Evolutionary conservation across 2,888 invertebrate species (phyloP).

Genomic region (Lasioglossum marginatum): DNA sequence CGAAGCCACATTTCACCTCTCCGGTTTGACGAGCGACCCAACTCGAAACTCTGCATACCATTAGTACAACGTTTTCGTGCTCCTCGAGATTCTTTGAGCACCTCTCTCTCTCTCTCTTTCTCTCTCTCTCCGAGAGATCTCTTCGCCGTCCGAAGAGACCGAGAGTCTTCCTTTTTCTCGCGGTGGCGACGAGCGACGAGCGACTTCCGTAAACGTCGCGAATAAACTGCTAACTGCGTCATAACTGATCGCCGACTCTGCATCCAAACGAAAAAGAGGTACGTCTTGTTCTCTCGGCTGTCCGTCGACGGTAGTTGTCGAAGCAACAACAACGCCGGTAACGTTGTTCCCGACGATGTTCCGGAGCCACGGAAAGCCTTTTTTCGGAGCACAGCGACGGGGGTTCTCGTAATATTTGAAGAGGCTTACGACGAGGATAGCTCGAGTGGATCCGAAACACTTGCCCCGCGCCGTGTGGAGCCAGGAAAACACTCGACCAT

Average conservation of each 20-base stretch:
- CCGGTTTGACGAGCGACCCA: conserved; percentile 75
- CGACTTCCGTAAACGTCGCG: conserved; percentile 5
- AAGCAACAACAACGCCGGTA: conserved; percentile 13
- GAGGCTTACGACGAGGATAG: conserved; percentile 55
- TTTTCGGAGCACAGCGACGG: conserved; percentile 47
- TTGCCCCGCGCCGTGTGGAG: conserved; percentile 45
- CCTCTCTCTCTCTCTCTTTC: neutral
- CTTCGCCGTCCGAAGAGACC: neutral
- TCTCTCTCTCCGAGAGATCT: neutral
- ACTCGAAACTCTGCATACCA: conserved; percentile 81
- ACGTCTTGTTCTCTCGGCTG: neutral
- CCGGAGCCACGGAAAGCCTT: conserved; percentile 49
- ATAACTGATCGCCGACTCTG: neutral
- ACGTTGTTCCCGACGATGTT: conserved; percentile 69
- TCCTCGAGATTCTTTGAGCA: conserved; percentile 60
- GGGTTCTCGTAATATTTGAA: conserved; percentile 68
- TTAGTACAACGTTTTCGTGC: conserved; percentile 77
- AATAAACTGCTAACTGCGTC: neutral
- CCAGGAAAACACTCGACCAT: conserved; percentile 62
- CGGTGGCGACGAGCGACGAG: neutral
- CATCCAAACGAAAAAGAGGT: neutral
- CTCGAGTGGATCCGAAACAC: conserved; percentile 70
- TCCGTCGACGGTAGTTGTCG: neutral
- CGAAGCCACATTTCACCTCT: conserved; percentile 76
- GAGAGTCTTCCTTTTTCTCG: neutral